Evolutionary conservation across 1,140 invertebrate genomes (phyloP).

Genomic region (Drosophila grimshawi): DNA sequence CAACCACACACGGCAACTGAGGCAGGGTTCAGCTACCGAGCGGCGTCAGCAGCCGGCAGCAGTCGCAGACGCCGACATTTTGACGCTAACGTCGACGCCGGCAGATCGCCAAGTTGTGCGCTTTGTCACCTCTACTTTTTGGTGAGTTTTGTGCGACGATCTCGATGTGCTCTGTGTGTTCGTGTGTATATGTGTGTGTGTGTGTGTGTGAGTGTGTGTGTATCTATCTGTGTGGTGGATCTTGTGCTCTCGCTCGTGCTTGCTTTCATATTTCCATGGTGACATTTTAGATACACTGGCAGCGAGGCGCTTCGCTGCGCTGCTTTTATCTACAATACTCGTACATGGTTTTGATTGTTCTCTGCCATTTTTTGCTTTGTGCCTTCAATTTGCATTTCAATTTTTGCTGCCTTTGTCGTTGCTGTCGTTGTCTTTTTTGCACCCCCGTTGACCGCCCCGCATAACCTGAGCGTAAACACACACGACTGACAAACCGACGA

Average conservation of each 20-base stretch:
- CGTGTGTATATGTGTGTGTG: too few relatives aligned
- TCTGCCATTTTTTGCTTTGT: constrained; percentile 69
- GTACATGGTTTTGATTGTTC: constrained; percentile 63
- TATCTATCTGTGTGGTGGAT: too few relatives aligned
- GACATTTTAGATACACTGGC: constrained; percentile 38
- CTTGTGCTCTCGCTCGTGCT: background rate
- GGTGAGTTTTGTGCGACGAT: constrained; percentile 40
- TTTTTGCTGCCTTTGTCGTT: constrained; percentile 33
- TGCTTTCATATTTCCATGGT: constrained; percentile 49
- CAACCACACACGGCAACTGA: constrained; percentile 76
- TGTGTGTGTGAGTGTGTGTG: too few relatives aligned
- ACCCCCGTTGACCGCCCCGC: background rate
- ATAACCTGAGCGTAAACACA: constrained; percentile 13
- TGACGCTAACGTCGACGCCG: constrained; percentile 1
- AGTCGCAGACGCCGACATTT: background rate
- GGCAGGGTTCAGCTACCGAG: constrained; percentile 22
- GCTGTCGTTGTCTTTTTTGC: constrained; percentile 10
- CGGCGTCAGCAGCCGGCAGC: constrained; percentile 21
- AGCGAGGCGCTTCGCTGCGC: constrained; percentile 6
- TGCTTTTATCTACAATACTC: constrained; percentile 57
- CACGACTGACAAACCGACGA: constrained; percentile 24
- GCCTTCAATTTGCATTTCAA: constrained; percentile 79
- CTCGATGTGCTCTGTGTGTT: background rate
- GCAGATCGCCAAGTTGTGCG: constrained; percentile 31
- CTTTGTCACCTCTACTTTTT: constrained; percentile 63